These are phyloP conservation scores for Phrynosoma blainvillii DNA, from an alignment of 2,113 vertebrate species.

Conservation along the genomic window DNA sequence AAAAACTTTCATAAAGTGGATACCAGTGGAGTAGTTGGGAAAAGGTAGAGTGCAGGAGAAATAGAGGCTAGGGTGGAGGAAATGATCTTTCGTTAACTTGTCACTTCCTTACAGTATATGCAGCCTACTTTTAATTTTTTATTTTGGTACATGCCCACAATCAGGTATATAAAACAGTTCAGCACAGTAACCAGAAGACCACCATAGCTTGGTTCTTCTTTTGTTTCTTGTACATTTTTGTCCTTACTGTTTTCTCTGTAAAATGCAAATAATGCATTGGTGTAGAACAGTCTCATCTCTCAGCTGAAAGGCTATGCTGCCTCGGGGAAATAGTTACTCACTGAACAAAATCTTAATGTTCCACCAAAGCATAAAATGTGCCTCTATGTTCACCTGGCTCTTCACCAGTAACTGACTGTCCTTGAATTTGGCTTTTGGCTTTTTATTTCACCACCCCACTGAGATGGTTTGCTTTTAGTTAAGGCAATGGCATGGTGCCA, in stretches of 20 bases:
- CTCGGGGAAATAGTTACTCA: neutral
- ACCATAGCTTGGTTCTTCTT: neutral
- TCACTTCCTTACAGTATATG: neutral
- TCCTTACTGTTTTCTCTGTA: neutral
- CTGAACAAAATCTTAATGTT: constrained; percentile 4
- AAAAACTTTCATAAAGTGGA: neutral
- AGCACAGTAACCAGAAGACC: neutral
- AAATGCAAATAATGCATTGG: neutral
- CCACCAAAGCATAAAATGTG: constrained; percentile 13
- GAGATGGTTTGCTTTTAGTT: constrained; percentile 8
- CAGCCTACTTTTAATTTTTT: neutral
- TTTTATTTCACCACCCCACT: neutral
- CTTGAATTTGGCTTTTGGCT: neutral
- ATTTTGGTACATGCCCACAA: neutral
- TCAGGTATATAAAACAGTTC: neutral
- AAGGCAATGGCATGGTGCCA: neutral
- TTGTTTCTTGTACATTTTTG: neutral
- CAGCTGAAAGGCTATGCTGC: neutral
- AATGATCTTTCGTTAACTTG: neutral
- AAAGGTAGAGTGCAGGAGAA: neutral
- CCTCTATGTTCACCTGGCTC: neutral
- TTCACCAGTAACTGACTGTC: neutral
- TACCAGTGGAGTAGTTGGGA: neutral
- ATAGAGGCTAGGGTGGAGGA: neutral
- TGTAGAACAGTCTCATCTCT: neutral